Evolutionary conservation across 2,113 vertebrate species (phyloP).

Genomic region (Zapus hudsonius): DNA sequence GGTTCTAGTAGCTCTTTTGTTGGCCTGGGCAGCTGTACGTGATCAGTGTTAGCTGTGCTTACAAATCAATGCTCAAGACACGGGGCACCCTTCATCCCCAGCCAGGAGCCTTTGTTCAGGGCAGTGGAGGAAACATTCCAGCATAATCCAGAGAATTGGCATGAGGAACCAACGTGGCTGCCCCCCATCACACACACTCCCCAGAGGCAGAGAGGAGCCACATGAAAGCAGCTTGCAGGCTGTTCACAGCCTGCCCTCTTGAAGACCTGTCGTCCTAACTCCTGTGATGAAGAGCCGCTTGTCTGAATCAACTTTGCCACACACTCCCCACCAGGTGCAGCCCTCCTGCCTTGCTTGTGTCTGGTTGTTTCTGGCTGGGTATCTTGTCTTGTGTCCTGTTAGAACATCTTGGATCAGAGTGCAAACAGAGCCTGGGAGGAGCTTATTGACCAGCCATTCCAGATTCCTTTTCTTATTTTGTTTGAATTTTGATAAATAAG

Average conservation of each 20-base stretch:
- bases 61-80: background rate
- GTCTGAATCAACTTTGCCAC: background rate
- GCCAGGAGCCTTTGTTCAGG: background rate
- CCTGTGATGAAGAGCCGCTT: background rate
- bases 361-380: background rate
- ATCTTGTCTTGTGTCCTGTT: background rate
- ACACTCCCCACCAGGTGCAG: accelerated
- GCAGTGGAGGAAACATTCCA: background rate
- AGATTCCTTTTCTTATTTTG: background rate
- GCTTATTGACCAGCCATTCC: background rate
- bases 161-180: too few species aligned
- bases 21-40: background rate
- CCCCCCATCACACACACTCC: too few species aligned
- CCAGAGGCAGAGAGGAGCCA: background rate
- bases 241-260: background rate
- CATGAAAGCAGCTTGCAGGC: background rate
- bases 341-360: background rate
- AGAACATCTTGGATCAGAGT: background rate
- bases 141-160: too few species aligned
- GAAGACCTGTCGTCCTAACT: background rate
- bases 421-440: background rate
- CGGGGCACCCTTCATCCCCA: background rate
- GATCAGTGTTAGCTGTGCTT: slow-evolving; percentile 42
- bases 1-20: slow-evolving; percentile 45
- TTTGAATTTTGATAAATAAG: background rate